These are phyloP conservation scores for Oryzias melastigma DNA, from an alignment of 2,113 vertebrate genomes.

Conservation along the genomic window DNA sequence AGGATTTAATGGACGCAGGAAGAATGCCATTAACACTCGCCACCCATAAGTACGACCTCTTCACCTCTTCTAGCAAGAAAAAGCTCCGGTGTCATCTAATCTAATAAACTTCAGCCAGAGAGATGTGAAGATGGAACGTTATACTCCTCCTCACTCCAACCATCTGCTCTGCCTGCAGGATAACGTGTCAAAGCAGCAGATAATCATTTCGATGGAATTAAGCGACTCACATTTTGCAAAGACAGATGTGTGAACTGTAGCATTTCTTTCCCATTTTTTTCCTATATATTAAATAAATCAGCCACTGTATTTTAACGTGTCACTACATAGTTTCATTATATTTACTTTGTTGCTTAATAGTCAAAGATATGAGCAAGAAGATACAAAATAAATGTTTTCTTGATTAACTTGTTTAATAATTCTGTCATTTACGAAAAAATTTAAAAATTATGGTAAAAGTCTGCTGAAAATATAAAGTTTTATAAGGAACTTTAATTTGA, in stretches of 20 bases:
- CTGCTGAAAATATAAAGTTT: too few relatives aligned
- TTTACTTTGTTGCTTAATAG: too few relatives aligned
- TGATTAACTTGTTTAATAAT: too few relatives aligned
- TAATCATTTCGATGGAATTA: constrained; percentile 7
- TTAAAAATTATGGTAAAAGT: too few relatives aligned
- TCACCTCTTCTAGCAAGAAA: constrained; percentile 26
- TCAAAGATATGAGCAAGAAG: too few relatives aligned
- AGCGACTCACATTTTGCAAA: constrained; percentile 7
- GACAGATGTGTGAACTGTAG: background rate
- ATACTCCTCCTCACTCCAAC: constrained; percentile 46
- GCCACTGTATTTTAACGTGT: too few relatives aligned
- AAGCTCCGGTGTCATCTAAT: constrained; percentile 50
- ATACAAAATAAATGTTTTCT: too few relatives aligned
- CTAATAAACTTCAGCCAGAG: constrained; percentile 46
- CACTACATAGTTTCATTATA: too few relatives aligned
- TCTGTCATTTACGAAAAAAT: too few relatives aligned
- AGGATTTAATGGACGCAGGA: constrained; percentile 1
- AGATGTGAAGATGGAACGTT: constrained; percentile 53
- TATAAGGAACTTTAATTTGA: too few relatives aligned
- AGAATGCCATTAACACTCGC: background rate
- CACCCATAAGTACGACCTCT: background rate
- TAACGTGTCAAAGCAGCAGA: constrained; percentile 24
- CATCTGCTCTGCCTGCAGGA: constrained; percentile 56
- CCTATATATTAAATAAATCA: too few relatives aligned
- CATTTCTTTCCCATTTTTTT: background rate